These are phyloP conservation scores for Aphelinus atriplicis DNA, from an alignment of 1,140 invertebrate species.

Conservation along the genomic window DNA sequence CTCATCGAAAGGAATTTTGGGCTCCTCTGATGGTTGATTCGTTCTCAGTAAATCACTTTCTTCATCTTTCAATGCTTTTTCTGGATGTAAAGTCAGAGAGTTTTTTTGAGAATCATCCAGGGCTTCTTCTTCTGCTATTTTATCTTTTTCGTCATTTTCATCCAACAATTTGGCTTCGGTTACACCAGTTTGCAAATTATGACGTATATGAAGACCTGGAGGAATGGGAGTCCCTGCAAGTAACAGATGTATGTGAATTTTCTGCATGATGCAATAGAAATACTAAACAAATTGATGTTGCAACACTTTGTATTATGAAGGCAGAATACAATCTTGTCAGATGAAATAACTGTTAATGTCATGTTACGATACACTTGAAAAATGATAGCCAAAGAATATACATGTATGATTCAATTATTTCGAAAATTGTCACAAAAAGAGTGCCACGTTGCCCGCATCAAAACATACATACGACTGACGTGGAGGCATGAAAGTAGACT, in stretches of 20 bases:
- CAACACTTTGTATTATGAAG: neutral
- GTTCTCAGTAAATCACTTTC: conserved; percentile 42
- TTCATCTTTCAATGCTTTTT: conserved; percentile 47
- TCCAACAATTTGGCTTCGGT: conserved; percentile 80
- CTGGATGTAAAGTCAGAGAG: conserved; percentile 55
- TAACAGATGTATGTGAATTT: conserved; percentile 42
- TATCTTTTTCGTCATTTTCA: conserved; percentile 56
- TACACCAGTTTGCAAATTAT: conserved; percentile 78
- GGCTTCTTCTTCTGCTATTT: conserved; percentile 49
- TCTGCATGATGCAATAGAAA: conserved; percentile 36
- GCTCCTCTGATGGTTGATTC: conserved; percentile 40
- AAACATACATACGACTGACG: conserved; percentile 6
- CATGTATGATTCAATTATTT: too few relatives aligned
- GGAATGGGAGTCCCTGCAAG: conserved; percentile 76
- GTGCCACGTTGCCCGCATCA: too few relatives aligned
- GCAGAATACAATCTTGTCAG: too few relatives aligned
- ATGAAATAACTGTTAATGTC: too few relatives aligned
- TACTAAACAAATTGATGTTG: conserved; percentile 11
- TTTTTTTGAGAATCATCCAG: conserved; percentile 34
- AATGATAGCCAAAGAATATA: too few relatives aligned
- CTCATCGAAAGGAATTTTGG: conserved; percentile 54
- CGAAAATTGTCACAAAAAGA: too few relatives aligned
- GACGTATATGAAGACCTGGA: conserved; percentile 76
- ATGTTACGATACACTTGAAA: too few relatives aligned
- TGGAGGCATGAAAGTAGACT: neutral